phyloP scores from a whole-genome alignment of 2,113 vertebrate species.

The Pavo muticus region DNA sequence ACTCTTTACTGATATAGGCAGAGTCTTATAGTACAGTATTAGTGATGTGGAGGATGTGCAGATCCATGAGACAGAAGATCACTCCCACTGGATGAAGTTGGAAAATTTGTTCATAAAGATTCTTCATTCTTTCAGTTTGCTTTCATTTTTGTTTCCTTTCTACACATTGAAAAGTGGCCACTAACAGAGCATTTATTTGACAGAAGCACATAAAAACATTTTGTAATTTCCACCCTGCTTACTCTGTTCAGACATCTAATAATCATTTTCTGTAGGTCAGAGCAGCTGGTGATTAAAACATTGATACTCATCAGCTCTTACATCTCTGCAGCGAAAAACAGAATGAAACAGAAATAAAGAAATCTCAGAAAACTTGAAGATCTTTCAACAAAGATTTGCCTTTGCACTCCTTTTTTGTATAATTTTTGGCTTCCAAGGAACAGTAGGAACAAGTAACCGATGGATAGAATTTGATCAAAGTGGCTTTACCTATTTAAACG shows the following conservation, averaged over 20 bases:
- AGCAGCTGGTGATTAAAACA: not conserved
- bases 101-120: not conserved
- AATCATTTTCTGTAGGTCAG: not conserved
- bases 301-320: not conserved
- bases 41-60: not conserved
- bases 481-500: constrained; percentile 13
- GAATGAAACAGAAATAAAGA: not conserved
- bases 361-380: not conserved
- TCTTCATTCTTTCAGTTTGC: not conserved
- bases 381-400: not conserved
- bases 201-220: not conserved
- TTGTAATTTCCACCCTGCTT: not conserved
- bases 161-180: not conserved
- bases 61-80: not conserved
- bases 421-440: constrained; percentile 21
- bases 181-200: not conserved
- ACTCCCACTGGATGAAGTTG: not conserved
- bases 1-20: too few relatives aligned
- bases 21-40: not conserved
- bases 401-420: not conserved
- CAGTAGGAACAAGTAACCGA: not conserved
- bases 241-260: not conserved
- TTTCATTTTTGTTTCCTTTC: not conserved
- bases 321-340: not conserved
- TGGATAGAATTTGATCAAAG: not conserved